Conservation (phyloP, 2,888 invertebrate species). For the Drosophila bunnanda region DNA sequence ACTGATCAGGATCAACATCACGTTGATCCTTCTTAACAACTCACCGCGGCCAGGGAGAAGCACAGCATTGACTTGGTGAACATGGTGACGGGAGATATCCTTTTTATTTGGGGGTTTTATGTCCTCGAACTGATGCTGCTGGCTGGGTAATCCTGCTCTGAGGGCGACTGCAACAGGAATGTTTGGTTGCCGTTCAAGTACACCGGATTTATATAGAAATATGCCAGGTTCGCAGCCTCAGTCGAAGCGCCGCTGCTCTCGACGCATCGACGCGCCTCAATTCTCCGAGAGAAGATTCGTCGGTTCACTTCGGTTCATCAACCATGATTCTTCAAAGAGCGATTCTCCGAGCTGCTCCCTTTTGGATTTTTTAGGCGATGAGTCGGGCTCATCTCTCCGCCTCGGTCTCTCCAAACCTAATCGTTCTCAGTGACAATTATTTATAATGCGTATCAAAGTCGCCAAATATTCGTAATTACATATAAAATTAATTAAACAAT, state of each 20-base stretch:
- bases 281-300: constrained; percentile 57
- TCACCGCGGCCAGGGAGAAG: constrained; percentile 77
- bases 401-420: constrained; percentile 10
- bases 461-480: constrained; percentile 60
- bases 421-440: constrained; percentile 22
- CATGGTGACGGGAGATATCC: constrained; percentile 64
- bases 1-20: constrained; percentile 21
- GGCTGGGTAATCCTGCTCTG: constrained; percentile 77
- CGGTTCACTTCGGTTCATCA: constrained; percentile 63
- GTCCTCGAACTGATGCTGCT: constrained; percentile 39
- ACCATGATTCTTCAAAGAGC: constrained; percentile 33
- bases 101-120: constrained; percentile 16
- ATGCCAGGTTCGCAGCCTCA: constrained; percentile 54
- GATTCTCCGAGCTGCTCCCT: constrained; percentile 34
- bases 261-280: constrained; percentile 39
- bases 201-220: constrained; percentile 79
- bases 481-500: constrained; percentile 70
- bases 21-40: constrained; percentile 49
- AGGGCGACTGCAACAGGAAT: constrained; percentile 83
- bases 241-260: constrained; percentile 30
- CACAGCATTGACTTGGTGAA: constrained; percentile 70
- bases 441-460: constrained; percentile 43
- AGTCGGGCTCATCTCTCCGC: constrained; percentile 50
- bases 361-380: constrained; percentile 54
- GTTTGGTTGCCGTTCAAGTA: constrained; percentile 74